phyloP scores from a whole-genome alignment of 2,113 vertebrate genomes.

The Silurus meridionalis region DNA sequence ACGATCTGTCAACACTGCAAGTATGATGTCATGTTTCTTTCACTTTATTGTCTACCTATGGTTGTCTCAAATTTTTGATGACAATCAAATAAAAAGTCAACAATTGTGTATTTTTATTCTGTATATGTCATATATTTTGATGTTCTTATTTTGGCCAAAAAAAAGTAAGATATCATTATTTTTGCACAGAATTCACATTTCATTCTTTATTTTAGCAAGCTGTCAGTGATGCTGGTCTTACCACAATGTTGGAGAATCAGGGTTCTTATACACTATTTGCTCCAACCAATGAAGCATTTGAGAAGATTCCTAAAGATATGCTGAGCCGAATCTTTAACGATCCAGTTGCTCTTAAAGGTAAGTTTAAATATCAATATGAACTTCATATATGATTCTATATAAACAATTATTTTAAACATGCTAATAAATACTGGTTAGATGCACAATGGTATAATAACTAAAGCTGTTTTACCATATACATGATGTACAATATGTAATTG shows the following conservation, averaged over 20 bases:
- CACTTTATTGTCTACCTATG: not conserved
- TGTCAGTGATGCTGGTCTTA: slow-evolving; percentile 87
- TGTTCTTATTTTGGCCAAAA: not conserved
- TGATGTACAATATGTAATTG: not conserved
- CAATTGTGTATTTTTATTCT: not conserved
- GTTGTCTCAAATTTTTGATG: not conserved
- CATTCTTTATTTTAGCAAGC: slow-evolving; percentile 75
- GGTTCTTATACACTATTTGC: slow-evolving; percentile 92
- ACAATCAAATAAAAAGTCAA: not conserved
- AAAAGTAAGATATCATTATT: not conserved
- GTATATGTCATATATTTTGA: not conserved
- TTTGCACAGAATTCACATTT: not conserved
- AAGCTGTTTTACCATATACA: not conserved
- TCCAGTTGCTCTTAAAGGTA: slow-evolving; percentile 90
- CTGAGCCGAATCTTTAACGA: slow-evolving; percentile 91
- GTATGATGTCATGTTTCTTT: slow-evolving; percentile 64
- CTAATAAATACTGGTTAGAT: not conserved
- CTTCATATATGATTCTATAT: not conserved
- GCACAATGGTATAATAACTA: not conserved
- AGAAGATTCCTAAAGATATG: slow-evolving; percentile 88
- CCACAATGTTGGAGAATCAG: slow-evolving; percentile 77
- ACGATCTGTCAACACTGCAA: slow-evolving; percentile 86
- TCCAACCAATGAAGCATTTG: slow-evolving; percentile 93
- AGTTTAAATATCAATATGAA: slow-evolving; percentile 17
- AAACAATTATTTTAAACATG: not conserved